A percentile compares a stretch with the other conserved stretches of the same genome.
phyloP scores from a whole-genome alignment of 2,113 vertebrate species.

The Cranoglanis bouderius region DNA sequence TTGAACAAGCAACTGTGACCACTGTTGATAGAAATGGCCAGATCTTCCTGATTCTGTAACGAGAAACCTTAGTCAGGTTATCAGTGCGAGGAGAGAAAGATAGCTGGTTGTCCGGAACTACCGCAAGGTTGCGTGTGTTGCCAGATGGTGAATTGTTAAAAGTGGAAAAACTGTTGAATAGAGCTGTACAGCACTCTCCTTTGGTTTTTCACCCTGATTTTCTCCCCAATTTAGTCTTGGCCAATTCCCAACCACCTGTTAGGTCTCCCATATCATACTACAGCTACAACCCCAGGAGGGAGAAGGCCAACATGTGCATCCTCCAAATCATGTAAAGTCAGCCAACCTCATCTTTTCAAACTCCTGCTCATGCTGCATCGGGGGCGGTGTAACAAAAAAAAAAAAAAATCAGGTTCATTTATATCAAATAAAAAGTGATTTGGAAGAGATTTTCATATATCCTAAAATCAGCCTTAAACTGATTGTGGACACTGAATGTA shows the following conservation, averaged over 20 bases:
- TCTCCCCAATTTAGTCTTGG: neutral
- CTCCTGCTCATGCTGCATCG: neutral
- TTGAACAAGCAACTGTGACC: neutral
- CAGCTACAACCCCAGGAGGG: neutral
- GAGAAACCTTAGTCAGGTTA: neutral
- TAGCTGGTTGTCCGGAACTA: neutral
- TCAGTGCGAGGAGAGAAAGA: neutral
- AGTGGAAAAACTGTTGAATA: neutral
- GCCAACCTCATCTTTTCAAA: neutral
- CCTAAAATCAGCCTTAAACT: neutral
- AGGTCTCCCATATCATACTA: neutral
- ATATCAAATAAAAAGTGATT: neutral
- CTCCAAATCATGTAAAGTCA: neutral
- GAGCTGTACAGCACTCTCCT: neutral
- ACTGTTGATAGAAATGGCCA: neutral
- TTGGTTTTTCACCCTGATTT: neutral
- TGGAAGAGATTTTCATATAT: neutral
- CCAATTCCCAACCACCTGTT: neutral
- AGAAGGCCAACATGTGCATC: neutral
- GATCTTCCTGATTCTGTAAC: neutral
- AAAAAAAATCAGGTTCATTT: neutral
- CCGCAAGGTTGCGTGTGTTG: neutral
- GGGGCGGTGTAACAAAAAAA: neutral
- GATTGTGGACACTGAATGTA: neutral
- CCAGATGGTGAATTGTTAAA: neutral